Evolutionary conservation across 2,797 vertebrate species (phyloP), one percentile per base, ranked within the genome.

Genomic region (Tympanoctomys barrerae): DNA sequence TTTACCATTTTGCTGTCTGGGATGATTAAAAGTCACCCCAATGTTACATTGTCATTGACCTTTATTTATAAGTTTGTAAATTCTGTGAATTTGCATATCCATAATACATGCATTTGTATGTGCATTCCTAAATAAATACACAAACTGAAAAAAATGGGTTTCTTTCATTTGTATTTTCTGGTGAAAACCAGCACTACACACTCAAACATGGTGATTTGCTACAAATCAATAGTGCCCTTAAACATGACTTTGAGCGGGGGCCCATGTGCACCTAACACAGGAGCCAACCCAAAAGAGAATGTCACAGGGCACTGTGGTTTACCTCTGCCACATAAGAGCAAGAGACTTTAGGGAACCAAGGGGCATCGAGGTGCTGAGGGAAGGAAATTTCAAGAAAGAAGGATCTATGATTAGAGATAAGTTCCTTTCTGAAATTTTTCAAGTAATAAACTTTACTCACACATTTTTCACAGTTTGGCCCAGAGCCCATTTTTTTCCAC

Each of bases 361-460:
- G 61, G 70, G 52, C 36, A 0, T 1, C 42, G 13, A 68, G 2
- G 8, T 78, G 90, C 83, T 85, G 49, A 87, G 33, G 39, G 52
- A 92, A 96, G 86, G 75, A 62, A 5, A 87, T 62, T 64, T 84
- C n/a, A 31, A 77, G 33, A 96, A 86, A 77, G 49, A 66, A 80
- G 54, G 24, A 88, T 84, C 64, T 66, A 77, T 94, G 59, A 84
- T 39, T 66, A 92, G 24, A n/a, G 39, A 77, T 36, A 87, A 84
- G 71, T 70, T 81, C 68, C 31, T 57, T 68, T 83, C n/a, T 89
- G 81, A 89, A 88, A 71, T 5, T 75, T 89, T 88, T 94, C 28
- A 91, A 52, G 18, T 86, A 19, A 90, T 81, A 92, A 96, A 87
- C 83, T 11, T 81, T 59, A 92, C 83, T 86, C 33, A 77, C 49